These are phyloP conservation scores for Aulostomus chinensis DNA, from an alignment of 2,797 vertebrate genomes.

Conservation along the genomic window DNA sequence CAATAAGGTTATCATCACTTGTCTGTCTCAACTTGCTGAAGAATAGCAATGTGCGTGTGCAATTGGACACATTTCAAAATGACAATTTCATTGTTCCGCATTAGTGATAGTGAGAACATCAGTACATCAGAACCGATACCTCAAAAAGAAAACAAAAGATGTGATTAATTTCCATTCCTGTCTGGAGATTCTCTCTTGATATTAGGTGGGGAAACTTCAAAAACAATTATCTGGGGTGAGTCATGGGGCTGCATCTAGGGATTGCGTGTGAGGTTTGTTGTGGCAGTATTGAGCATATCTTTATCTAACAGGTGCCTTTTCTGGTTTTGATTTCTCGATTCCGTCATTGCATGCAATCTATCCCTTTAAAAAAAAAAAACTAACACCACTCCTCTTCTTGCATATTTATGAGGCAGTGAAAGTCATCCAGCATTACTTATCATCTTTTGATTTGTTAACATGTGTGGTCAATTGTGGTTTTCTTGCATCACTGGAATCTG, in stretches of 20 bases:
- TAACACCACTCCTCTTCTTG: constrained; percentile 2
- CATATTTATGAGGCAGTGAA: neutral
- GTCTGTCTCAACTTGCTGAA: too few relatives aligned
- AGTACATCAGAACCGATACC: neutral
- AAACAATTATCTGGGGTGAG: neutral
- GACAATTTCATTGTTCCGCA: too few relatives aligned
- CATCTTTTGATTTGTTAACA: constrained; percentile 14
- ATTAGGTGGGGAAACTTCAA: neutral
- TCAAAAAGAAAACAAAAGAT: neutral
- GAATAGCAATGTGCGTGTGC: too few relatives aligned
- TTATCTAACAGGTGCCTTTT: neutral
- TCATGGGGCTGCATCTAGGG: neutral
- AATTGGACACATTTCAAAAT: too few relatives aligned
- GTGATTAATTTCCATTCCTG: neutral
- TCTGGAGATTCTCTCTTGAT: neutral
- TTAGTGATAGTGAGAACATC: neutral
- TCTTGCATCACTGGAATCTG: constrained; percentile 31
- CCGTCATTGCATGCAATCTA: neutral
- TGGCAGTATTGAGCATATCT: neutral
- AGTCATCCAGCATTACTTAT: neutral
- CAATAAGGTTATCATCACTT: too few relatives aligned
- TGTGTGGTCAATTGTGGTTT: constrained; percentile 20
- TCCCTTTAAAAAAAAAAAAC: neutral
- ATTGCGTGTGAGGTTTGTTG: neutral
- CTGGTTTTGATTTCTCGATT: neutral